Evolutionary conservation across 2,888 invertebrate genomes (phyloP).

Genomic region (Aleiodes leptofemur): DNA sequence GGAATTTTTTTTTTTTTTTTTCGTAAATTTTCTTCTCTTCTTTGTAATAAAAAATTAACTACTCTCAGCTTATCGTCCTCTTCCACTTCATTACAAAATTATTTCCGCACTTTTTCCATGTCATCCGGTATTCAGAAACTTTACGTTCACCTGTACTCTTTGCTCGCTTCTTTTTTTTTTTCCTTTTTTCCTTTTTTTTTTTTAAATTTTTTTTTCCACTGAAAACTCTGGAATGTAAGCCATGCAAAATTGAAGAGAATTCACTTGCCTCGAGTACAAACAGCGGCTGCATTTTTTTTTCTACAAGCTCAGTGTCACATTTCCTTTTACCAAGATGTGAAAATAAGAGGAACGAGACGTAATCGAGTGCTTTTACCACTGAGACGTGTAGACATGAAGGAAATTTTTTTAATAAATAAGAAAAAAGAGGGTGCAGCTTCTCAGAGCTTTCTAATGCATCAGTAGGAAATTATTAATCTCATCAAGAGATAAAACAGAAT

Average conservation of each 20-base stretch:
- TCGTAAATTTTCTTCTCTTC: too few relatives aligned
- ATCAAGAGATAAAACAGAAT: too few relatives aligned
- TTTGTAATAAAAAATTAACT: too few relatives aligned
- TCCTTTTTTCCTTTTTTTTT: background rate
- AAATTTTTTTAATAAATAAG: background rate
- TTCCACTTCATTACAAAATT: too few relatives aligned
- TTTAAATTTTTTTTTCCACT: background rate
- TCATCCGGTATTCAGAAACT: too few relatives aligned
- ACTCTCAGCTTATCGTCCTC: too few relatives aligned
- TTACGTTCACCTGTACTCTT: too few relatives aligned
- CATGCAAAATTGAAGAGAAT: conserved; percentile 65
- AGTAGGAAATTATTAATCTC: conserved; percentile 9
- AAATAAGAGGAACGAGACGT: background rate
- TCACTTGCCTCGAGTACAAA: conserved; percentile 54
- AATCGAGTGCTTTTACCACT: conserved; percentile 25
- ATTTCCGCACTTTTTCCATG: too few relatives aligned
- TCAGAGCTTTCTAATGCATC: background rate
- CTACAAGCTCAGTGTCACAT: conserved; percentile 9
- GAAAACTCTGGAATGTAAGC: conserved; percentile 38
- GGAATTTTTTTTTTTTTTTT: too few relatives aligned
- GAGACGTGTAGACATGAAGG: conserved; percentile 19
- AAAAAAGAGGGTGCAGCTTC: background rate
- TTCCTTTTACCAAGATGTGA: background rate
- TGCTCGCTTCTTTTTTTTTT: too few relatives aligned
- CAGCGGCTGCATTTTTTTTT: conserved; percentile 17